Percentiles rank a stretch among this genome's conserved stretches.
These are phyloP conservation scores for Passer montanus DNA, from an alignment of 2,113 vertebrate species.

Conservation along the genomic window DNA sequence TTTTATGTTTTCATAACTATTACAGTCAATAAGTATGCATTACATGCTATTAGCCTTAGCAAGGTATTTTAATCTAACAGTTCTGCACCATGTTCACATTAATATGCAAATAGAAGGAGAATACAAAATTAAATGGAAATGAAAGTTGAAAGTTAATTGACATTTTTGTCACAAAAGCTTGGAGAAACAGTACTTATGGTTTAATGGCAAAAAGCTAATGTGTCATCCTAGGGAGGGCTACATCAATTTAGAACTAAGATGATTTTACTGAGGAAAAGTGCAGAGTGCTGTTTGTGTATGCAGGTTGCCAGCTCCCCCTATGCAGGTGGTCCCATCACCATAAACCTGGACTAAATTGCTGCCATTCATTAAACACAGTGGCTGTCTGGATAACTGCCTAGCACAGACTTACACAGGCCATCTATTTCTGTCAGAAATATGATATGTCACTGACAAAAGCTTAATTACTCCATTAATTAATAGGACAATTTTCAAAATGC, in stretches of 20 bases:
- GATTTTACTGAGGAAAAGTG: conserved; percentile 61
- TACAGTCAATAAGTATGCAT: conserved; percentile 62
- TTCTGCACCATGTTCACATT: conserved; percentile 72
- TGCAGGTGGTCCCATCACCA: conserved; percentile 89
- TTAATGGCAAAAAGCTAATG: conserved; percentile 76
- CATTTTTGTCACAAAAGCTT: conserved; percentile 77
- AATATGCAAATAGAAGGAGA: conserved; percentile 75
- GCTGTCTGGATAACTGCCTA: conserved; percentile 82
- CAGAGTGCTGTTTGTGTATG: conserved; percentile 60
- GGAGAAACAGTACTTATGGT: conserved; percentile 66
- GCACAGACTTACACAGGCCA: conserved; percentile 81
- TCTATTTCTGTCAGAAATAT: conserved; percentile 94
- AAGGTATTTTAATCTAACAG: conserved; percentile 69
- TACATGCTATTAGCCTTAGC: conserved; percentile 62
- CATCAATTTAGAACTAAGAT: conserved; percentile 69
- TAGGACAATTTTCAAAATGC: conserved; percentile 91
- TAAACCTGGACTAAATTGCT: conserved; percentile 93
- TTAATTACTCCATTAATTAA: conserved; percentile 99
- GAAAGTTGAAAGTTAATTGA: conserved; percentile 76
- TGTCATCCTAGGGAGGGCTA: conserved; percentile 61
- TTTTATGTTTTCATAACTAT: conserved; percentile 39
- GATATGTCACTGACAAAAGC: conserved; percentile 98
- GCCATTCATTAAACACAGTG: conserved; percentile 89
- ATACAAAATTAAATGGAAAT: conserved; percentile 76
- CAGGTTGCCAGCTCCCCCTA: conserved; percentile 74